Percentiles rank a stretch among this genome's conserved stretches.
Evolutionary conservation across 2,888 invertebrate species (phyloP).

Genomic region (Polyommatus iphigenia): DNA sequence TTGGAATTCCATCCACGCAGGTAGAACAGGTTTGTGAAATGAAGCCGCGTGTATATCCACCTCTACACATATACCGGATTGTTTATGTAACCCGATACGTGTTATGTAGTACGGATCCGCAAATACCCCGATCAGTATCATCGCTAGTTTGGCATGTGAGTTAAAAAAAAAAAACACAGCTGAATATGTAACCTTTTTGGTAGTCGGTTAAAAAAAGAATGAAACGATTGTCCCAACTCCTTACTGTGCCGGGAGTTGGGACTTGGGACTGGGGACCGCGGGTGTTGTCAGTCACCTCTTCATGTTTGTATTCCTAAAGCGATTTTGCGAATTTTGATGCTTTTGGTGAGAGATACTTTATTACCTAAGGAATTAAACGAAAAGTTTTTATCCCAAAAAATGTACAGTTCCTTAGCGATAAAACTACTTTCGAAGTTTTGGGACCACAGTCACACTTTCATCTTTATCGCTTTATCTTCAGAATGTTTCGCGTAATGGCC

Average conservation of each 20-base stretch:
- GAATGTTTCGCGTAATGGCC: background rate
- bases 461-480: background rate
- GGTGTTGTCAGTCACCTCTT: too few species aligned
- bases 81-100: constrained; percentile 7
- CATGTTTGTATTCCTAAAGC: background rate
- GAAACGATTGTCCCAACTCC: background rate
- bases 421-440: too few species aligned
- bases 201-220: too few species aligned
- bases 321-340: background rate
- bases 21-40: background rate
- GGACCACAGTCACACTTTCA: background rate
- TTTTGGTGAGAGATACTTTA: background rate
- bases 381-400: too few species aligned
- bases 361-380: too few species aligned
- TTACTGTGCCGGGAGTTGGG: background rate
- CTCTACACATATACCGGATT: background rate
- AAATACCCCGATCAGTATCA: background rate
- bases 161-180: too few species aligned
- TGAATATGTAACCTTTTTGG: too few species aligned
- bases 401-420: too few species aligned
- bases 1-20: background rate
- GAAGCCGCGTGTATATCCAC: background rate
- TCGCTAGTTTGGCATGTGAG: background rate
- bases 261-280: background rate
- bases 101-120: background rate